Evolutionary conservation across 1,140 invertebrate genomes (phyloP).

Genomic region (Eulimnadia texana): DNA sequence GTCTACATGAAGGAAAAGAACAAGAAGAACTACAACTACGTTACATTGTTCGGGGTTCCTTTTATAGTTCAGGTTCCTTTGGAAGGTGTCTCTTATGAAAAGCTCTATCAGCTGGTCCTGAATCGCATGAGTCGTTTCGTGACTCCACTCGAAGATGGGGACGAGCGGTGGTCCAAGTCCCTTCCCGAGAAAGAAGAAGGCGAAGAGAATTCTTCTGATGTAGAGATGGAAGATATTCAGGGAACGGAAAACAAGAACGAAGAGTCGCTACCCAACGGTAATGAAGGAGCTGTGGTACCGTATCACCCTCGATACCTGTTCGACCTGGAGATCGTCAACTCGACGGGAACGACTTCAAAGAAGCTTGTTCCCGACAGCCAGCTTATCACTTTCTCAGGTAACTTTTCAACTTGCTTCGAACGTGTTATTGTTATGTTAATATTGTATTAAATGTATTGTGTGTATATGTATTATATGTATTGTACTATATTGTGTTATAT

Average conservation of each 20-base stretch:
- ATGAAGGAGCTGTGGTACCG: neutral
- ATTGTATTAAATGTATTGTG: no score
- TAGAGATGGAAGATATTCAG: neutral
- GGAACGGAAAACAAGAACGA: neutral
- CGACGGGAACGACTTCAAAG: neutral
- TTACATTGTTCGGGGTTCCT: slow-evolving; percentile 8
- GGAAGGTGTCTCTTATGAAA: neutral
- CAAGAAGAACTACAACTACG: slow-evolving; percentile 1
- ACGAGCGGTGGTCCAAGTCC: neutral
- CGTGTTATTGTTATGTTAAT: no score
- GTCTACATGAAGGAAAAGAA: slow-evolving; percentile 12
- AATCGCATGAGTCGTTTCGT: slow-evolving; percentile 5
- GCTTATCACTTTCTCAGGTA: neutral
- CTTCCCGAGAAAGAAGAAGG: no score
- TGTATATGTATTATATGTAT: no score
- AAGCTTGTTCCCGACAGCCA: neutral
- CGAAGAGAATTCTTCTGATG: neutral
- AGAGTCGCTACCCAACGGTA: neutral
- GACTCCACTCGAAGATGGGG: neutral
- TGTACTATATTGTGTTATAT: no score
- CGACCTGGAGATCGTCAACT: neutral
- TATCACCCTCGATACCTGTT: neutral
- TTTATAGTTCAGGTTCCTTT: slow-evolving; percentile 1
- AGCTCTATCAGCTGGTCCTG: slow-evolving; percentile 3
- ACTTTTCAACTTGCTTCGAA: no score